Conservation (phyloP, 2,113 vertebrate species). For the Microcebus ravelobensis region DNA sequence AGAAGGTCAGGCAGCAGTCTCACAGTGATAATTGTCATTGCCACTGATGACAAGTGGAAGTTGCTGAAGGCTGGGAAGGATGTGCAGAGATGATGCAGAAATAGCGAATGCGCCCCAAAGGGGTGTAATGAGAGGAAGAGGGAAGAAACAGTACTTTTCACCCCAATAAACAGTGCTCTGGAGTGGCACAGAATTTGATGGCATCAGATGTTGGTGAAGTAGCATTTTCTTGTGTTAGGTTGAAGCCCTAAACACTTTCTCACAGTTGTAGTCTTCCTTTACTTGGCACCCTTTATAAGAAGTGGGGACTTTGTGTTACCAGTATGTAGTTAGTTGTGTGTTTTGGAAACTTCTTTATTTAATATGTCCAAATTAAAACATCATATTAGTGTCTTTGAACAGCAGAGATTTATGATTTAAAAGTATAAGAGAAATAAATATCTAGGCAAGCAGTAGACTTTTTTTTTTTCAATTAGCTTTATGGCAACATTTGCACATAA, state of each 20-base stretch:
- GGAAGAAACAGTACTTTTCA: background rate
- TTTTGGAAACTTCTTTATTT: slow-evolving; percentile 51
- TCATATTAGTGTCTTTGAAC: background rate
- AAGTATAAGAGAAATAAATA: slow-evolving; percentile 4
- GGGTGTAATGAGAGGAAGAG: background rate
- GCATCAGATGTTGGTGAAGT: background rate
- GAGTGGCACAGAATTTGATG: background rate
- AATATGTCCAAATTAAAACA: slow-evolving; percentile 43
- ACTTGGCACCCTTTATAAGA: background rate
- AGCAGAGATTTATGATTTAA: background rate
- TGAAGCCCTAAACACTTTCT: background rate
- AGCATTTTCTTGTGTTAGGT: background rate
- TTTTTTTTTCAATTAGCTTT: background rate
- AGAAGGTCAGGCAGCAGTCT: background rate
- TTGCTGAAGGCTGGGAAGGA: background rate
- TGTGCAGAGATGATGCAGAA: background rate
- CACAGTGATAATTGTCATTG: background rate
- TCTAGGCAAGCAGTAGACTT: background rate
- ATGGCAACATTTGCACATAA: slow-evolving; percentile 10
- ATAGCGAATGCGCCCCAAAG: background rate
- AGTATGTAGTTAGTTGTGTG: background rate
- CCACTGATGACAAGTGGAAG: background rate
- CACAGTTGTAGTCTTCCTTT: background rate
- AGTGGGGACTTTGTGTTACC: slow-evolving; percentile 7
- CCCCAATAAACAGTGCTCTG: background rate